A percentile compares a stretch with the other conserved stretches of the same genome.
These are phyloP conservation scores for Raja brachyura DNA, from an alignment of 2,113 vertebrate species.

Conservation along the genomic window DNA sequence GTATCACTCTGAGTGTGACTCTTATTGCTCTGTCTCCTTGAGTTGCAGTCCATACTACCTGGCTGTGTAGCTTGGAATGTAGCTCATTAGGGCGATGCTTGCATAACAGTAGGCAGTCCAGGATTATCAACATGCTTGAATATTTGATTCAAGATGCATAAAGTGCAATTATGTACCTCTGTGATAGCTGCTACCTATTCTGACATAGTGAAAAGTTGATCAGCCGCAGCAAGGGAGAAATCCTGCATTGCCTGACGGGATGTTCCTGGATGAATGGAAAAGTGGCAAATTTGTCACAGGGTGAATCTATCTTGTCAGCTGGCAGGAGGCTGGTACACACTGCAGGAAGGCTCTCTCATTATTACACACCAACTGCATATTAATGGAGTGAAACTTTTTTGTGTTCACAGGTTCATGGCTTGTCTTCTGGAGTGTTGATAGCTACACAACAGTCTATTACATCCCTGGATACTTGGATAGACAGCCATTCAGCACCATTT, in stretches of 20 bases:
- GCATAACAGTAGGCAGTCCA: neutral
- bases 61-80: too few relatives aligned
- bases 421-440: neutral
- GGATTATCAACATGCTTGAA: neutral
- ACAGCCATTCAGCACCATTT: neutral
- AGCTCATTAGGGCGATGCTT: neutral
- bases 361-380: neutral
- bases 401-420: neutral
- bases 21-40: neutral
- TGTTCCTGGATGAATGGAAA: neutral
- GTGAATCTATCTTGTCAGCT: neutral
- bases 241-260: neutral
- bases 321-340: too few relatives aligned
- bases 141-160: neutral
- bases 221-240: neutral
- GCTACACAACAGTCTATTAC: neutral
- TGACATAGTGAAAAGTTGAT: too few relatives aligned
- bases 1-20: too few relatives aligned
- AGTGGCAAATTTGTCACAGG: neutral
- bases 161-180: neutral
- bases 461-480: neutral
- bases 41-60: neutral
- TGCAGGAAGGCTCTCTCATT: neutral
- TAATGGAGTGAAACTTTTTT: neutral
- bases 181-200: too few relatives aligned